phyloP scores from a whole-genome alignment of 2,113 vertebrate species.

The Galbula dea region DNA sequence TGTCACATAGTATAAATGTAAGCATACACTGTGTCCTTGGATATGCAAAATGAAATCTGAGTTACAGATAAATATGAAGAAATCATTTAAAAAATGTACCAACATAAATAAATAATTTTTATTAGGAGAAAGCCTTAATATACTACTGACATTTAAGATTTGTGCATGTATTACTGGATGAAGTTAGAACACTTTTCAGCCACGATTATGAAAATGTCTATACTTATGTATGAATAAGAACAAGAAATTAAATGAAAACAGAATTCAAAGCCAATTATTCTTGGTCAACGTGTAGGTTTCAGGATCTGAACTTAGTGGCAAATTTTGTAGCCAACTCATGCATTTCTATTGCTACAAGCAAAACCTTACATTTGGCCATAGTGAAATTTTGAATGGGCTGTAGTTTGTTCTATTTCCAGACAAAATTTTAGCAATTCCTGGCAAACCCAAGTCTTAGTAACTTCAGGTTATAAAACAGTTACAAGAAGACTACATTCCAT shows the following conservation, averaged over 20 bases:
- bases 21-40: background rate
- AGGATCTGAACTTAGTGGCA: background rate
- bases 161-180: background rate
- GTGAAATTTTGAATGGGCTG: background rate
- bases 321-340: background rate
- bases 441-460: background rate
- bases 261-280: background rate
- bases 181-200: background rate
- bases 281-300: background rate
- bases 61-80: background rate
- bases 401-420: background rate
- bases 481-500: background rate
- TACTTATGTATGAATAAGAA: background rate
- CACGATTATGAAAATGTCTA: background rate
- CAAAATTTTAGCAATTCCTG: background rate
- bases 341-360: background rate
- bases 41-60: background rate
- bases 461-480: background rate
- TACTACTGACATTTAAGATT: background rate
- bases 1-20: fast-evolving
- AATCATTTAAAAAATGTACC: fast-evolving
- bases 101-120: background rate
- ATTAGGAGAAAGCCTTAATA: background rate
- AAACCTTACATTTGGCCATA: background rate
- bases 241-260: background rate